Conservation (phyloP, 2,797 vertebrate species). For the Xyrichtys novacula region DNA sequence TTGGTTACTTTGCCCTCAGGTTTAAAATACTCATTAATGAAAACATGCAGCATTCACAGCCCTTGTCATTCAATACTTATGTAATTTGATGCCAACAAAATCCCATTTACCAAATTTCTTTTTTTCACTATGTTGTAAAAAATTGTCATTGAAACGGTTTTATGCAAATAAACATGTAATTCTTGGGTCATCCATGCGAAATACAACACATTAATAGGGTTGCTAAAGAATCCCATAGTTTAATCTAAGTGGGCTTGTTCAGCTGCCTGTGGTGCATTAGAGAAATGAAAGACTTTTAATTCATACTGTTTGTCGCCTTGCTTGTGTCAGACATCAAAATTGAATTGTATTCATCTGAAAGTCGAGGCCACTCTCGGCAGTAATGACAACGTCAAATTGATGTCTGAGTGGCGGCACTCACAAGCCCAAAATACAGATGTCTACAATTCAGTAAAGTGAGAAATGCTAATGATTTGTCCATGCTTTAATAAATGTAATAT, state of each 20-base stretch:
- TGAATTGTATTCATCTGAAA: slow-evolving; percentile 47
- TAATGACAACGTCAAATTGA: slow-evolving; percentile 58
- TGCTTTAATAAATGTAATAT: slow-evolving; percentile 55
- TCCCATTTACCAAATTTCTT: slow-evolving; percentile 2
- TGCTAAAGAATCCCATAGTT: slow-evolving; percentile 46
- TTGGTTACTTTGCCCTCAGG: neutral
- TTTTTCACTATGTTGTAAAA: slow-evolving; percentile 18
- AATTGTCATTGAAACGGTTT: neutral
- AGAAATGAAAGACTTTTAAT: slow-evolving; percentile 38
- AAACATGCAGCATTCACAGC: slow-evolving; percentile 17
- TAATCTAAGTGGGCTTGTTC: slow-evolving; percentile 41
- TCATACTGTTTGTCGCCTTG: slow-evolving; percentile 22
- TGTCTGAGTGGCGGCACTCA: slow-evolving; percentile 32
- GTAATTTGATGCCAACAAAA: slow-evolving; percentile 1
- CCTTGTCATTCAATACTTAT: slow-evolving; percentile 15
- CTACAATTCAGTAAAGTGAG: slow-evolving; percentile 35
- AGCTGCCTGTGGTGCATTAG: slow-evolving; percentile 45
- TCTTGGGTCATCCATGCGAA: slow-evolving; percentile 11
- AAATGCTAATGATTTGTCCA: slow-evolving; percentile 55
- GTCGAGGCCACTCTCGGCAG: slow-evolving; percentile 39
- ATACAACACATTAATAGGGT: slow-evolving; percentile 53
- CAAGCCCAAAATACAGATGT: slow-evolving; percentile 47
- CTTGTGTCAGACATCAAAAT: slow-evolving; percentile 44
- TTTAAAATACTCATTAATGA: slow-evolving; percentile 15
- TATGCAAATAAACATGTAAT: slow-evolving; percentile 9